A percentile compares a stretch with the other conserved stretches of the same genome.
Evolutionary conservation across 2,888 invertebrate species (phyloP).

Genomic region (Morpho deidamia): DNA sequence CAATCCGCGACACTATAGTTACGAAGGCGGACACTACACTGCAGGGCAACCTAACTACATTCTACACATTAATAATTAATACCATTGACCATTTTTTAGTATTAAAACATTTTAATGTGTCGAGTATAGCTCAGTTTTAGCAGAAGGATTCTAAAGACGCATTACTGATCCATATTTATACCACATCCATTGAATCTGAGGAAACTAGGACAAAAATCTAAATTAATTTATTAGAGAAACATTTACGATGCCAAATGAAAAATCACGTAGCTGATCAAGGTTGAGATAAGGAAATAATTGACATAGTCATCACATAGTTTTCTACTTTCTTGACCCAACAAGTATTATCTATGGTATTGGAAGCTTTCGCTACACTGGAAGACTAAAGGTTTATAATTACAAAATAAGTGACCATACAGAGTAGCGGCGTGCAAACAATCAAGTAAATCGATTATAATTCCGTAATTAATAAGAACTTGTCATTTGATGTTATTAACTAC

Average conservation of each 20-base stretch:
- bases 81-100: neutral
- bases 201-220: conserved; percentile 60
- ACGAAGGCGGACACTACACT: conserved; percentile 69
- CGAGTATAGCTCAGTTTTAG: conserved; percentile 52
- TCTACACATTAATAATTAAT: conserved; percentile 27
- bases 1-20: conserved; percentile 65
- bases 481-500: conserved; percentile 48
- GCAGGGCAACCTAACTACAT: conserved; percentile 50
- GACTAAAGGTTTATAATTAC: conserved; percentile 59
- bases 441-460: conserved; percentile 47
- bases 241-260: conserved; percentile 34
- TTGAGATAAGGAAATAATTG: conserved; percentile 73
- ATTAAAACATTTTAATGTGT: conserved; percentile 16
- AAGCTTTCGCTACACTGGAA: conserved; percentile 70
- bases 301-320: conserved; percentile 77
- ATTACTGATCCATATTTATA: conserved; percentile 69
- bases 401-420: conserved; percentile 37
- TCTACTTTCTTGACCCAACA: conserved; percentile 62
- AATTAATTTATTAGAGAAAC: conserved; percentile 45
- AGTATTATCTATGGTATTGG: conserved; percentile 54
- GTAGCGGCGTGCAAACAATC: conserved; percentile 59
- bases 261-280: conserved; percentile 48
- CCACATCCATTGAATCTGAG: conserved; percentile 66
- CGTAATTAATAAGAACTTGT: conserved; percentile 55
- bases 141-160: conserved; percentile 64